Evolutionary conservation across 1,140 invertebrate genomes (phyloP).

Genomic region (Palaemon carinicauda): DNA sequence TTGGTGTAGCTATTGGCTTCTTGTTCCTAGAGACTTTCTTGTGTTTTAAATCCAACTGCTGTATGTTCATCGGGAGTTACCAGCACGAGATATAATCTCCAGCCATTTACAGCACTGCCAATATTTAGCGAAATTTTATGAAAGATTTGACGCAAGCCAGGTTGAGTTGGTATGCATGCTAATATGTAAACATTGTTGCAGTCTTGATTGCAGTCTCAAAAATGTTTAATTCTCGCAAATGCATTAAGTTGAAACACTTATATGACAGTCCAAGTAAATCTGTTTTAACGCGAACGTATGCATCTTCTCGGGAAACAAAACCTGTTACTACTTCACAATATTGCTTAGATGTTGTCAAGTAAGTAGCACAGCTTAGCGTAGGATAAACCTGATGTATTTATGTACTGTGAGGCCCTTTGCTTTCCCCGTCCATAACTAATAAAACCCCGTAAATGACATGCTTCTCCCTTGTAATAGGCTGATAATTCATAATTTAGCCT

Average conservation of each 20-base stretch:
- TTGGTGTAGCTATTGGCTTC: too few species aligned
- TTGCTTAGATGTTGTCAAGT: background rate
- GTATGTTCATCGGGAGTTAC: background rate
- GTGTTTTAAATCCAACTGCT: background rate
- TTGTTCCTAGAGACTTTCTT: background rate
- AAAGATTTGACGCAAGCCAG: slow-evolving; percentile 21
- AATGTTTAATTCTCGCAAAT: background rate
- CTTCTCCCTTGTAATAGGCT: too few species aligned
- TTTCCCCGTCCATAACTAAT: too few species aligned
- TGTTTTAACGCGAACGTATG: background rate
- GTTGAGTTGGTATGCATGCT: slow-evolving; percentile 3
- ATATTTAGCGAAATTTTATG: slow-evolving; percentile 9
- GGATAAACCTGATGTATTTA: too few species aligned
- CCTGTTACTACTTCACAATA: background rate
- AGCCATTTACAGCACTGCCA: background rate
- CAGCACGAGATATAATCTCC: background rate
- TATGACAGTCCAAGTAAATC: background rate
- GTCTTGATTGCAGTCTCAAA: background rate
- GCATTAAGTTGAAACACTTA: background rate
- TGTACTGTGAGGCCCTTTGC: too few species aligned
- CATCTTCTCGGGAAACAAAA: background rate
- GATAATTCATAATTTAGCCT: too few species aligned
- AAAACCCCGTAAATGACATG: too few species aligned
- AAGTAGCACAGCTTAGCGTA: background rate
- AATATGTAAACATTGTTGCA: slow-evolving; percentile 14